phyloP scores from a whole-genome alignment of 2,888 invertebrate genomes.

The Phortica okadai region DNA sequence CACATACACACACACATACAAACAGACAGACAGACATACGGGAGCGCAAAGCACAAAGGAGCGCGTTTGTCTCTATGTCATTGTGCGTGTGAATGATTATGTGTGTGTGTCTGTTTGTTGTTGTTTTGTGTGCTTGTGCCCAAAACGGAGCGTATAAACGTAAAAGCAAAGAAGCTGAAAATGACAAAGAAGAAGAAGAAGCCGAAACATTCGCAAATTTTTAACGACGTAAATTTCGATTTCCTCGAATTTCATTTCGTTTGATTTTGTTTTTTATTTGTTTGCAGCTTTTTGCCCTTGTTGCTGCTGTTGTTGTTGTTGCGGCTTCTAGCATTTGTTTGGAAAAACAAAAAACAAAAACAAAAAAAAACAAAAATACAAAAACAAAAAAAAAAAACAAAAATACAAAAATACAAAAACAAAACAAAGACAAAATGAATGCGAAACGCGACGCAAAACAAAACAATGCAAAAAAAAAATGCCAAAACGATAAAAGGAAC shows the following conservation, averaged over 20 bases:
- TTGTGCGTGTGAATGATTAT: background rate
- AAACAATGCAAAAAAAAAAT: constrained; percentile 11
- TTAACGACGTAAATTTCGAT: constrained; percentile 68
- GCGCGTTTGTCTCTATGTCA: background rate
- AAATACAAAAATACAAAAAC: constrained; percentile 9
- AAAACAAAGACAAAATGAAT: constrained; percentile 26
- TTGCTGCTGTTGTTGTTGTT: constrained; percentile 35
- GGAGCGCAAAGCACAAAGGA: constrained; percentile 1
- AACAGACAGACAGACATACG: background rate
- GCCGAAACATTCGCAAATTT: constrained; percentile 51
- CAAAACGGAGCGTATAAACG: constrained; percentile 35
- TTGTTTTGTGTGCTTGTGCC: constrained; percentile 19
- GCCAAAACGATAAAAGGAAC: constrained; percentile 2
- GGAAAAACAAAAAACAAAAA: constrained; percentile 48
- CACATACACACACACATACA: constrained; percentile 4
- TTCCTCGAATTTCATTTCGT: constrained; percentile 66
- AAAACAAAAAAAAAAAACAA: constrained; percentile 26
- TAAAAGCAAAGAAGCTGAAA: constrained; percentile 26
- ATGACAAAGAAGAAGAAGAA: constrained; percentile 38
- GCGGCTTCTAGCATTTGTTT: constrained; percentile 63
- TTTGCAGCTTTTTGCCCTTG: background rate
- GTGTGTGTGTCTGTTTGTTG: background rate
- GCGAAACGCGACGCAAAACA: constrained; percentile 28
- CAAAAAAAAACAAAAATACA: constrained; percentile 10
- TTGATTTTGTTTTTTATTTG: constrained; percentile 12